phyloP scores from a whole-genome alignment of 2,888 invertebrate species.

The Camptogramma bilineatum region DNA sequence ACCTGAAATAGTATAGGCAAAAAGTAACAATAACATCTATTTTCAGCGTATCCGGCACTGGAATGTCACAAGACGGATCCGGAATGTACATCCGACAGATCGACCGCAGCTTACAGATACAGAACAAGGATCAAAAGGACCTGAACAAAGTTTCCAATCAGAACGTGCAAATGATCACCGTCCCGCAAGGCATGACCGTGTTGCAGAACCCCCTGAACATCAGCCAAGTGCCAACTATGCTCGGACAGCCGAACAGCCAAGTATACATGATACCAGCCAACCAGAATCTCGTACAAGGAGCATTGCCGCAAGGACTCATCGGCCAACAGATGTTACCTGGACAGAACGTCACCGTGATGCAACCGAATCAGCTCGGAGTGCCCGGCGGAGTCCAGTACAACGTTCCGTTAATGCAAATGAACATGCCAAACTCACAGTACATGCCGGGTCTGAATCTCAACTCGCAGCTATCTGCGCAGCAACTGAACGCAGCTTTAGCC shows the following conservation, averaged over 20 bases:
- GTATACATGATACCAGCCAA: slow-evolving; percentile 81
- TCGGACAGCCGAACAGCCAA: slow-evolving; percentile 77
- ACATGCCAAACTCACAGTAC: slow-evolving; percentile 75
- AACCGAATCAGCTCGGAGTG: slow-evolving; percentile 76
- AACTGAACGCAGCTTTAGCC: slow-evolving; percentile 75
- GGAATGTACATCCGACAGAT: slow-evolving; percentile 81
- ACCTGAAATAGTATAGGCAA: too few species aligned
- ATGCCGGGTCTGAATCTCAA: slow-evolving; percentile 77
- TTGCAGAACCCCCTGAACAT: slow-evolving; percentile 77
- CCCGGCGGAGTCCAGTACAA: slow-evolving; percentile 78
- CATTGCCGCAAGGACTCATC: slow-evolving; percentile 65
- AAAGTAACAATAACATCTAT: slow-evolving; percentile 7
- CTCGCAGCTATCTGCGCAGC: slow-evolving; percentile 76
- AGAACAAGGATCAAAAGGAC: slow-evolving; percentile 76
- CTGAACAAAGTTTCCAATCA: slow-evolving; percentile 73
- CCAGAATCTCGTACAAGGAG: slow-evolving; percentile 71
- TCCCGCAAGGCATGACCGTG: slow-evolving; percentile 79
- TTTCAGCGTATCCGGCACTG: slow-evolving; percentile 70
- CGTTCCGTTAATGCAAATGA: slow-evolving; percentile 77
- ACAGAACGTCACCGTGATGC: slow-evolving; percentile 80
- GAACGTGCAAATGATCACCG: slow-evolving; percentile 81
- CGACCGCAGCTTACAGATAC: slow-evolving; percentile 77
- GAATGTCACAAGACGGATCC: slow-evolving; percentile 68
- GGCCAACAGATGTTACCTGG: slow-evolving; percentile 74
- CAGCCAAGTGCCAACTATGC: slow-evolving; percentile 71